Conservation (phyloP, 2,888 invertebrate genomes). For the Aelia acuminata region DNA sequence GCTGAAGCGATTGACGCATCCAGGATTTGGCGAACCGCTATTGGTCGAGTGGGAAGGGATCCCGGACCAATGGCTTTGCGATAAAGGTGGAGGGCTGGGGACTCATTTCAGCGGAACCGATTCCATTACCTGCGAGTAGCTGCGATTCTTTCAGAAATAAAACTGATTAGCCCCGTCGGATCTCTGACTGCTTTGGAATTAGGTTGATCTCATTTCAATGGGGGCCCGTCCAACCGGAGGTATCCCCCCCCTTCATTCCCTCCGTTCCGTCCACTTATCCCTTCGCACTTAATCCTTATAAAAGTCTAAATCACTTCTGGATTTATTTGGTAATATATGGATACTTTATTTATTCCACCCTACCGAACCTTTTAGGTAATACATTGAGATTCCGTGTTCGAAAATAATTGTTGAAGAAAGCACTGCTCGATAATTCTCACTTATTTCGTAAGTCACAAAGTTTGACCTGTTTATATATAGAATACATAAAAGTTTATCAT, state of each 20-base stretch:
- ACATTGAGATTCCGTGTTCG: too few relatives aligned
- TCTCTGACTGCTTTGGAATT: slow-evolving; percentile 6
- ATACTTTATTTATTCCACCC: too few relatives aligned
- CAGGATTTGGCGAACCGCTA: slow-evolving; percentile 9
- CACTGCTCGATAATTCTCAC: too few relatives aligned
- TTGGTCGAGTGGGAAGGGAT: neutral
- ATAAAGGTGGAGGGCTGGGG: neutral
- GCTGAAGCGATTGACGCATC: neutral
- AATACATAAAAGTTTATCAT: too few relatives aligned
- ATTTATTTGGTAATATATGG: neutral
- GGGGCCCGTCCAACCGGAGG: neutral
- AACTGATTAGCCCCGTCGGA: slow-evolving; percentile 1
- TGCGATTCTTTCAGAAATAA: slow-evolving; percentile 12
- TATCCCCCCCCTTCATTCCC: neutral
- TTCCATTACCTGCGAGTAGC: neutral
- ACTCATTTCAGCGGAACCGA: neutral
- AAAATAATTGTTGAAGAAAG: too few relatives aligned
- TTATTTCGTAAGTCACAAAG: too few relatives aligned
- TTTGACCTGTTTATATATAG: too few relatives aligned
- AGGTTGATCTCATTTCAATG: neutral
- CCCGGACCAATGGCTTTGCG: neutral
- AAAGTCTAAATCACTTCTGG: neutral
- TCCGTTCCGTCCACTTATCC: neutral
- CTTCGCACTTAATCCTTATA: neutral
- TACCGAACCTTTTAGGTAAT: too few relatives aligned